These are phyloP conservation scores for Sebastes vulpes DNA, from an alignment of 2,797 vertebrate genomes.

Conservation along the genomic window DNA sequence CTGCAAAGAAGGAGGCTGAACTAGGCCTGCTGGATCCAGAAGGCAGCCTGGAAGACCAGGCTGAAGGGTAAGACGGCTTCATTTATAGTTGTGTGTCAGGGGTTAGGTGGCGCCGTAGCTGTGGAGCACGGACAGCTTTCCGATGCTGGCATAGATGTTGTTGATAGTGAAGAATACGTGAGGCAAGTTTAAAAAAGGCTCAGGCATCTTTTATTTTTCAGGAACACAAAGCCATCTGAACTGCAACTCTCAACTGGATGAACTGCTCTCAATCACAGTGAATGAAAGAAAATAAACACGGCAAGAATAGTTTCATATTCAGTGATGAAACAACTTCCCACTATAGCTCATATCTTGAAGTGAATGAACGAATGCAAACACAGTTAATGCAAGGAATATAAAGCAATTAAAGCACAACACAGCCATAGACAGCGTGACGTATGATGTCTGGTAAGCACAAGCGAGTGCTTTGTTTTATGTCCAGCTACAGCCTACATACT, in stretches of 20 bases:
- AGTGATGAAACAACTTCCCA: neutral
- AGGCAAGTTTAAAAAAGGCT: neutral
- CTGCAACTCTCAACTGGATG: neutral
- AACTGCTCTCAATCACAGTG: neutral
- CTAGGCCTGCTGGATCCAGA: conserved; percentile 63
- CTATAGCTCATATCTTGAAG: neutral
- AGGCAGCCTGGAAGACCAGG: conserved; percentile 71
- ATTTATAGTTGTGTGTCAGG: neutral
- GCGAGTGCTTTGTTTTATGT: conserved; percentile 39
- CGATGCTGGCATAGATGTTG: neutral
- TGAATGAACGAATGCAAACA: neutral
- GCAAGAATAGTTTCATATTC: neutral
- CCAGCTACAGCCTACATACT: conserved; percentile 25
- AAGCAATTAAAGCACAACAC: neutral
- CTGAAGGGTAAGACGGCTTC: conserved; percentile 75
- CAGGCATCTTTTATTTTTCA: neutral
- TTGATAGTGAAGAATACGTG: neutral
- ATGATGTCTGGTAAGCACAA: conserved; percentile 30
- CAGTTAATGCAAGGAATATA: neutral
- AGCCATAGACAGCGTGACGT: neutral
- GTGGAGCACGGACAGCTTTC: neutral
- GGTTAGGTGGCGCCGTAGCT: neutral
- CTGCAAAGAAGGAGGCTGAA: conserved; percentile 56
- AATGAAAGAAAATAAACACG: neutral
- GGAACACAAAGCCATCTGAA: neutral